Percentiles rank a stretch among this genome's conserved stretches.
Conservation (phyloP, 1,140 invertebrate genomes). For the Prorops nasuta region DNA sequence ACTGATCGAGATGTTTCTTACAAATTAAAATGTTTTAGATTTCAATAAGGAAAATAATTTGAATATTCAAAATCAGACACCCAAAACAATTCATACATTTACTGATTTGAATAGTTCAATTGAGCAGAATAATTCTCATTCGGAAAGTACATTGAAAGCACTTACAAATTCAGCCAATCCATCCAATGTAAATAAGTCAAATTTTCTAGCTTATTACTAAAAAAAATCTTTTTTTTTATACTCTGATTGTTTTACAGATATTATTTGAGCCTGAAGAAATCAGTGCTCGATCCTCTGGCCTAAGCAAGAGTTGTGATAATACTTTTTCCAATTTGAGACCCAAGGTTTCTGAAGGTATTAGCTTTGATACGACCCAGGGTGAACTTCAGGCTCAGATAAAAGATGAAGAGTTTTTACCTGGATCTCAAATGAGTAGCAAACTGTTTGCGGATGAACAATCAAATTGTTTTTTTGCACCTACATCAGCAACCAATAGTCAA, state of each 20-base stretch:
- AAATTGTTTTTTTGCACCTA: conserved; percentile 20
- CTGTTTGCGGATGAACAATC: conserved; percentile 39
- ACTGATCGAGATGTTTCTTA: too few relatives aligned
- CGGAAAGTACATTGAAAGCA: background rate
- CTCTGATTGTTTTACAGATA: conserved; percentile 27
- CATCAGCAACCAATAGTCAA: conserved; percentile 14
- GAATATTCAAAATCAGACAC: conserved; percentile 17
- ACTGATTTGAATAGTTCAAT: background rate
- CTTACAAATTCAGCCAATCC: conserved; percentile 1
- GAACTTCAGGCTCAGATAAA: conserved; percentile 39
- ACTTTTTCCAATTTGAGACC: conserved; percentile 9
- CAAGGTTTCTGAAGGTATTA: conserved; percentile 20
- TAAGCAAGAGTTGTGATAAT: conserved; percentile 26
- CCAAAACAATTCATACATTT: background rate
- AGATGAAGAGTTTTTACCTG: conserved; percentile 42
- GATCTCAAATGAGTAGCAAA: conserved; percentile 33
- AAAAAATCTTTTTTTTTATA: too few relatives aligned
- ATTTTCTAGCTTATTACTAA: too few relatives aligned
- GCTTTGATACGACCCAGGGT: conserved; percentile 28
- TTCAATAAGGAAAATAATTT: conserved; percentile 24
- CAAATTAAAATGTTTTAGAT: too few relatives aligned
- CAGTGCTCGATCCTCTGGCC: conserved; percentile 39
- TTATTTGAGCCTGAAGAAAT: conserved; percentile 46
- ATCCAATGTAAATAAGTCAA: conserved; percentile 18
- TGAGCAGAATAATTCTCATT: background rate